Evolutionary conservation across 2,113 vertebrate species (phyloP).

Genomic region (Cichladusa arquata): DNA sequence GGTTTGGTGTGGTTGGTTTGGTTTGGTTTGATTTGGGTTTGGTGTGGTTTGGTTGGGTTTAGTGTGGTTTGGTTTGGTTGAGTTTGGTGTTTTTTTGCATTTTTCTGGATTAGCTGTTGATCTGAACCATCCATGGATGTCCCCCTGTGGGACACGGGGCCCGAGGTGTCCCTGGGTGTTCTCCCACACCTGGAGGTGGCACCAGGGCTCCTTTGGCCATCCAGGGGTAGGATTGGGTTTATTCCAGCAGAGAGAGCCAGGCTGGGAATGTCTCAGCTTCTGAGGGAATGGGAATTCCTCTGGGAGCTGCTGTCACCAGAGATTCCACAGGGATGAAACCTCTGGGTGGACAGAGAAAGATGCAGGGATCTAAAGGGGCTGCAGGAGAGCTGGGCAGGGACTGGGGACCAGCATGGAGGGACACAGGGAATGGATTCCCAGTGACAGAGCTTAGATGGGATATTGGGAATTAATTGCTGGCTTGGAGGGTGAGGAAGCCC

Average conservation of each 20-base stretch:
- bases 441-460: background rate
- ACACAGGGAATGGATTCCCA: background rate
- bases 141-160: too few species aligned
- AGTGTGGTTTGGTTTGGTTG: too few species aligned
- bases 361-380: background rate
- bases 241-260: background rate
- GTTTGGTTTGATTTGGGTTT: too few species aligned
- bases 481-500: background rate
- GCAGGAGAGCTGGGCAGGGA: background rate
- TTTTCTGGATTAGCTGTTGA: background rate
- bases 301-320: background rate
- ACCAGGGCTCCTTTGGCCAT: fast-evolving
- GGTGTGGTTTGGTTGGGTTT: too few species aligned
- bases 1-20: too few species aligned
- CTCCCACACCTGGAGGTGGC: background rate
- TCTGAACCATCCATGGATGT: background rate
- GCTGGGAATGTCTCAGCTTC: background rate
- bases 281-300: fast-evolving
- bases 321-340: background rate
- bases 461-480: fast-evolving
- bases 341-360: background rate
- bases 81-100: background rate
- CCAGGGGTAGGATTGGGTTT: fast-evolving
- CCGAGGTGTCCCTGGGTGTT: background rate
- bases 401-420: background rate